These are phyloP conservation scores for Muscicapa striata DNA, from an alignment of 2,797 vertebrate genomes.

Conservation along the genomic window DNA sequence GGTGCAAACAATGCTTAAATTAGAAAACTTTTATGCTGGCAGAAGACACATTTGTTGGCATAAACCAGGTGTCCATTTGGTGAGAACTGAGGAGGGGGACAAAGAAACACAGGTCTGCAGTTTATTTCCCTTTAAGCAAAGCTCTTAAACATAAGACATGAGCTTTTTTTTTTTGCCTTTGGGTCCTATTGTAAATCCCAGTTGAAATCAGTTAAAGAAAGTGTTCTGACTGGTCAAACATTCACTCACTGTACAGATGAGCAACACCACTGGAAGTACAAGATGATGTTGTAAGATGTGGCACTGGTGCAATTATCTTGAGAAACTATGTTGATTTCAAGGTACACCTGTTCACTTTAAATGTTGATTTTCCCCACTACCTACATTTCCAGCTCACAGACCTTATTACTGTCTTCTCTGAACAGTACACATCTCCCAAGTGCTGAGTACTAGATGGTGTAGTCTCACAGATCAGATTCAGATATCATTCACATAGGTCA, in stretches of 20 bases:
- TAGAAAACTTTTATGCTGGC: background rate
- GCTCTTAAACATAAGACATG: background rate
- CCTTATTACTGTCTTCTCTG: background rate
- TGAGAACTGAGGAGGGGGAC: background rate
- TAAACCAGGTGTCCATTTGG: background rate
- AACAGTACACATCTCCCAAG: background rate
- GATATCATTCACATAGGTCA: background rate
- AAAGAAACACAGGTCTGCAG: background rate
- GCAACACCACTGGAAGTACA: background rate
- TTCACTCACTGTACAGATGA: background rate
- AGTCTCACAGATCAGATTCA: background rate
- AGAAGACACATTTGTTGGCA: background rate
- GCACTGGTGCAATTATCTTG: background rate
- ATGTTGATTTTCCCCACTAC: background rate
- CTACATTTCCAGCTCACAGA: background rate
- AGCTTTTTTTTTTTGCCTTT: background rate
- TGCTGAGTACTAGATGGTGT: background rate
- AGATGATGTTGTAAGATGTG: background rate
- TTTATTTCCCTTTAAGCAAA: background rate
- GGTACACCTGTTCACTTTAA: background rate
- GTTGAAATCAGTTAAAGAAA: background rate
- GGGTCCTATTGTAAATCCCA: background rate
- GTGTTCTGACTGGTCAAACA: background rate
- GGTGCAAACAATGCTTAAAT: background rate
- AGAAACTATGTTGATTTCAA: background rate